Evolutionary conservation across 2,113 vertebrate genomes (phyloP).

Genomic region (Ctenomys sociabilis): DNA sequence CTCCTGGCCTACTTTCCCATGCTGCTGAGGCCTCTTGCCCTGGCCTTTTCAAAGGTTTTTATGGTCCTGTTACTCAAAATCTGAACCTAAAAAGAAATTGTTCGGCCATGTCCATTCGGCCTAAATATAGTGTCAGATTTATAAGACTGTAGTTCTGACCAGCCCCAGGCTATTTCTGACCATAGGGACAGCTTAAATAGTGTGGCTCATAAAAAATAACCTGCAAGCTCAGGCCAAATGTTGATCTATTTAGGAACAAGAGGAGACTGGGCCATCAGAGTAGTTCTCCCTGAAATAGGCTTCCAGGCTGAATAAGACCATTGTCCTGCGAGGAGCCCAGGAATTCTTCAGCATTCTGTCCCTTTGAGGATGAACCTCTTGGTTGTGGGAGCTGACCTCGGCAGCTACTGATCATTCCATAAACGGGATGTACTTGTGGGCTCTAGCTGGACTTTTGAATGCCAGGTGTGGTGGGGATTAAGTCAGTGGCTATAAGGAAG

Average conservation of each 20-base stretch:
- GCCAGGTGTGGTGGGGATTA: neutral
- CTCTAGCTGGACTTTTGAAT: neutral
- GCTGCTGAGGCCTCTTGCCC: neutral
- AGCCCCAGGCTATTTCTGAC: slow-evolving; percentile 66
- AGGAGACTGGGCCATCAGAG: neutral
- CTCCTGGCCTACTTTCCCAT: neutral
- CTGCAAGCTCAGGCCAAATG: slow-evolving; percentile 53
- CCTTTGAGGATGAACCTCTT: neutral
- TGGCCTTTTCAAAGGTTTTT: slow-evolving; percentile 24
- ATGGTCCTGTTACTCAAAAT: slow-evolving; percentile 40
- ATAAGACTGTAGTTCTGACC: slow-evolving; percentile 50
- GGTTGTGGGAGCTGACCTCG: neutral
- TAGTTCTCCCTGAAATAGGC: neutral
- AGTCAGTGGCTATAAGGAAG: neutral
- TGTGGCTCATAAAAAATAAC: slow-evolving; percentile 56
- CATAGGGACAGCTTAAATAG: slow-evolving; percentile 53
- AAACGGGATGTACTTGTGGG: neutral
- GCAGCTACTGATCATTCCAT: neutral
- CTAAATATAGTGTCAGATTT: slow-evolving; percentile 62
- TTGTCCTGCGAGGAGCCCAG: neutral
- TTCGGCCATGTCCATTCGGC: neutral
- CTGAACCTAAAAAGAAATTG: slow-evolving; percentile 57
- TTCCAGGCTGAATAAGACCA: neutral
- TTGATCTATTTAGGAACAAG: slow-evolving; percentile 54
- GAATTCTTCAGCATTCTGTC: neutral